Percentiles rank a stretch among this genome's conserved stretches.
These are phyloP conservation scores for Sebastes vulpes DNA, from an alignment of 2,797 vertebrate genomes.

Conservation along the genomic window DNA sequence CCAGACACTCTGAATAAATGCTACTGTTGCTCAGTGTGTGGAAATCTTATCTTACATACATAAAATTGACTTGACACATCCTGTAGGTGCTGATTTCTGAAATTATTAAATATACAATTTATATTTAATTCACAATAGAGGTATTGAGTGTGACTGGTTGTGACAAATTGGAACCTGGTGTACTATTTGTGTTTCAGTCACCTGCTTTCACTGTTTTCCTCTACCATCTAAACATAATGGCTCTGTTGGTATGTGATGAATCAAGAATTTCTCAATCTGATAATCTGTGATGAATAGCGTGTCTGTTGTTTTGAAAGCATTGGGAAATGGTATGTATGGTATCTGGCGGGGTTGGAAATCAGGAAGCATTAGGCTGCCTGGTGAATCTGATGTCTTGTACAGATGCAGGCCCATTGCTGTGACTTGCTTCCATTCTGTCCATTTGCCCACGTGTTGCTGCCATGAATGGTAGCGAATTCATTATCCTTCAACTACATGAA, in stretches of 20 bases:
- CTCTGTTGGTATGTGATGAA: constrained; percentile 7
- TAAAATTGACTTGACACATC: neutral
- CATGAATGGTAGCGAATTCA: constrained; percentile 26
- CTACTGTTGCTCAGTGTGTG: neutral
- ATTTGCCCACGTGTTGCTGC: constrained; percentile 19
- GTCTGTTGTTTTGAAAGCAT: constrained; percentile 15
- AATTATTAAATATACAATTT: constrained; percentile 6
- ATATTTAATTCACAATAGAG: neutral
- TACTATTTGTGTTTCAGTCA: constrained; percentile 28
- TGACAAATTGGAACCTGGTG: constrained; percentile 12
- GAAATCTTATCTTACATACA: neutral
- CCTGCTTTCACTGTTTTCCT: neutral
- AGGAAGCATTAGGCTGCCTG: neutral
- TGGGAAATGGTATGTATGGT: neutral
- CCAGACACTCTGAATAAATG: neutral
- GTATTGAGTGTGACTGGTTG: neutral
- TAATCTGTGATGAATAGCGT: constrained; percentile 33
- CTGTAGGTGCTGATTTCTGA: neutral
- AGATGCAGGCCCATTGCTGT: constrained; percentile 34
- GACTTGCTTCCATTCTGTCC: constrained; percentile 30
- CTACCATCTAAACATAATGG: constrained; percentile 13
- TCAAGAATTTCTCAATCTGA: constrained; percentile 47
- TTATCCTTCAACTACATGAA: constrained; percentile 18
- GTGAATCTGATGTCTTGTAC: constrained; percentile 30
- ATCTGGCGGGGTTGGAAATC: constrained; percentile 11